These are phyloP conservation scores for Eueides isabella DNA, from an alignment of 1,140 invertebrate genomes.

Conservation along the genomic window DNA sequence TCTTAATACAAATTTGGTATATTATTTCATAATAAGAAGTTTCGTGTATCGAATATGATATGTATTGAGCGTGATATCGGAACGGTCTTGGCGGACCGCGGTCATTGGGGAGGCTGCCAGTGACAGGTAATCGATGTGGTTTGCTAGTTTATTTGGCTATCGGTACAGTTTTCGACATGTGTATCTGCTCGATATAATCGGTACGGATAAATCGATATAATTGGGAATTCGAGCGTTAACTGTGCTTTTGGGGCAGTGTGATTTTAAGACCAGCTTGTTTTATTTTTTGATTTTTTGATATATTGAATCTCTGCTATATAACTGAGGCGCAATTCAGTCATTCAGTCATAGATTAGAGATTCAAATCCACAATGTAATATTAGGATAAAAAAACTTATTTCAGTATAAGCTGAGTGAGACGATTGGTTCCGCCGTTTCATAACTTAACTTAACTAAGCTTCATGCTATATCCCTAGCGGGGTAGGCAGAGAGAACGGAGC, in stretches of 20 bases:
- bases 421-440: too few species aligned
- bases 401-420: too few species aligned
- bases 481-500: too few species aligned
- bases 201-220: constrained; percentile 40
- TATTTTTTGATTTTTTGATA: background rate
- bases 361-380: background rate
- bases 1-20: background rate
- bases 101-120: constrained; percentile 68
- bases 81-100: constrained; percentile 57
- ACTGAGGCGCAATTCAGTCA: background rate
- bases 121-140: constrained; percentile 80
- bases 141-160: constrained; percentile 80
- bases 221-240: constrained; percentile 26
- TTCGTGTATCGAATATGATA: constrained; percentile 37
- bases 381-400: too few species aligned
- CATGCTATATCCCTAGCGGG: too few species aligned
- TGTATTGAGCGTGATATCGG: constrained; percentile 50
- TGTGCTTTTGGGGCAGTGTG: constrained; percentile 18
- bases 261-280: background rate
- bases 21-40: constrained; percentile 6
- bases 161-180: constrained; percentile 71
- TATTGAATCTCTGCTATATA: background rate
- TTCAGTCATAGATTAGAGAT: background rate
- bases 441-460: too few species aligned
- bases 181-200: constrained; percentile 76